These are phyloP conservation scores for Platycnemis pennipes DNA, from an alignment of 2,888 invertebrate genomes.

Conservation along the genomic window DNA sequence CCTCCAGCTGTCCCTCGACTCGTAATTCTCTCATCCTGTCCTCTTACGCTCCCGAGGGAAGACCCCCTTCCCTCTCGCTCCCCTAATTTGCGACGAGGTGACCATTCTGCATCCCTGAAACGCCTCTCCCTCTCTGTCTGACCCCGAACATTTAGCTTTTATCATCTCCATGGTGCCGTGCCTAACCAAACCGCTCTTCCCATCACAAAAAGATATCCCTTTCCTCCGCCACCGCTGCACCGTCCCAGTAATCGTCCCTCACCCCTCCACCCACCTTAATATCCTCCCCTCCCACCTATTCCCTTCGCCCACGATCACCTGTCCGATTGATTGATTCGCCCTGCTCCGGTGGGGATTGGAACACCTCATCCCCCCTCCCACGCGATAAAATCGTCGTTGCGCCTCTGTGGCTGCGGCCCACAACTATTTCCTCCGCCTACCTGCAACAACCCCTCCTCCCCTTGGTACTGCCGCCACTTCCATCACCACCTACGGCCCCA, in stretches of 20 bases:
- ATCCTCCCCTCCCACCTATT: background rate
- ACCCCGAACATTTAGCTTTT: background rate
- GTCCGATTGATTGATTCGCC: conserved; percentile 63
- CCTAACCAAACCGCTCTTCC: conserved; percentile 27
- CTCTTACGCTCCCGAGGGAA: background rate
- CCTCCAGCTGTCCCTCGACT: background rate
- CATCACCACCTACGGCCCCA: background rate
- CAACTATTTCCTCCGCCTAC: conserved; percentile 19
- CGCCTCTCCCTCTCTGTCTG: background rate
- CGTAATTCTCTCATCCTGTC: background rate
- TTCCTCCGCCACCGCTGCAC: conserved; percentile 6
- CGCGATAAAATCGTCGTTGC: conserved; percentile 62
- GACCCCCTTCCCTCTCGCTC: background rate
- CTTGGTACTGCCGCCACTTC: background rate
- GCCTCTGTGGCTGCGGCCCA: conserved; percentile 6
- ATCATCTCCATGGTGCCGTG: background rate
- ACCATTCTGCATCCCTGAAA: background rate
- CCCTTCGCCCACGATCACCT: conserved; percentile 55
- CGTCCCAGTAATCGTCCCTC: conserved; percentile 30
- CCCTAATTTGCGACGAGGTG: background rate
- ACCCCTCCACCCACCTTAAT: background rate
- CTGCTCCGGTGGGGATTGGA: conserved; percentile 24
- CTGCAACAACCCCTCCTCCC: background rate
- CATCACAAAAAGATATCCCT: conserved; percentile 38
- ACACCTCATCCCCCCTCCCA: background rate